Conservation (phyloP, 2,113 vertebrate species). For the Leucoraja erinaceus region DNA sequence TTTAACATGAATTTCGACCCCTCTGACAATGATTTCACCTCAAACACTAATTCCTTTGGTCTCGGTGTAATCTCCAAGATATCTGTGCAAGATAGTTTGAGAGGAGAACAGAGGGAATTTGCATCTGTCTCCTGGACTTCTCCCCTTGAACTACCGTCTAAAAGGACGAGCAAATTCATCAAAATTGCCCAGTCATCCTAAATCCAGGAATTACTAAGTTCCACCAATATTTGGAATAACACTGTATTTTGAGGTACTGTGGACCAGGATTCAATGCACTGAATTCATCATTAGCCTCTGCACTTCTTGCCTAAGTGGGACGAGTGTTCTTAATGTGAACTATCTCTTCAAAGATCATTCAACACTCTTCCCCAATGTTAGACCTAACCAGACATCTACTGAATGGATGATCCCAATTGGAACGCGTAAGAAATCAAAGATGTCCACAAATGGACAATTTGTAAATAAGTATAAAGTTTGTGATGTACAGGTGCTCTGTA, state of each 20-base stretch:
- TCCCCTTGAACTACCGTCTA: background rate
- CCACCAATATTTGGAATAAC: background rate
- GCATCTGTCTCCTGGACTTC: background rate
- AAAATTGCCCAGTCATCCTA: background rate
- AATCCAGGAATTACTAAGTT: background rate
- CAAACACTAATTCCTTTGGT: background rate
- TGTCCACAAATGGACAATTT: constrained; percentile 25
- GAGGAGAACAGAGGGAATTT: background rate
- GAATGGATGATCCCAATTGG: background rate
- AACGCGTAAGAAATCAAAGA: background rate
- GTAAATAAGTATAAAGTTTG: background rate
- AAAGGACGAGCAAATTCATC: background rate
- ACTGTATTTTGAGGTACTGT: background rate
- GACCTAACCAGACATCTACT: background rate
- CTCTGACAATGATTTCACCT: background rate
- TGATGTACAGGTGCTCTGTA: background rate
- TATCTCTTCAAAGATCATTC: background rate
- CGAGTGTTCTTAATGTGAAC: background rate
- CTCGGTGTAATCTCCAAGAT: background rate
- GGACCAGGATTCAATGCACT: background rate
- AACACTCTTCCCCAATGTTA: background rate
- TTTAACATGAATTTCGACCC: background rate
- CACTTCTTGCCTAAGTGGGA: background rate
- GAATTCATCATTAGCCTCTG: background rate
- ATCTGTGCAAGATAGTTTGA: too few species aligned